Base-by-base conservation (phyloP, 1,140 invertebrate genomes). In the Lethrus apterus region DNA sequence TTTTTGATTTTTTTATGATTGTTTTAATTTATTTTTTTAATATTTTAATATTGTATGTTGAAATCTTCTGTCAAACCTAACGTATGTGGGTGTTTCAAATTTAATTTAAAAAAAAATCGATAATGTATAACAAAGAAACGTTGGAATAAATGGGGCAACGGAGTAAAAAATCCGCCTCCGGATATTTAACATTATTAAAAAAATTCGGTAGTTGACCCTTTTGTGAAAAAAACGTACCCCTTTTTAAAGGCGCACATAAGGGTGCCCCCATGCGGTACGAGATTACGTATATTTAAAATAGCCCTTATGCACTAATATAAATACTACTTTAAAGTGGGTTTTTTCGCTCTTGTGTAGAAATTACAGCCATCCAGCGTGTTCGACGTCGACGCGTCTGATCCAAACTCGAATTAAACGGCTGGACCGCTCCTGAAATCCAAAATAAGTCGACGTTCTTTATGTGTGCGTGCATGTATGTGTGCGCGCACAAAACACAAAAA, bases 211-310 rank as follows among this genome's bases (percentile, higher is more conserved):
- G 31, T 32, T 44, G 21, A 45, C 44, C 49, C 49, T 51, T 51
- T 43, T 18, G n/a, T n/a, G n/a, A n/a, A n/a, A n/a, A n/a, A n/a
- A n/a, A n/a, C n/a, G n/a, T n/a, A n/a, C n/a, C n/a, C n/a, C n/a
- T n/a, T n/a, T n/a, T n/a, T n/a, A n/a, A n/a, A n/a, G n/a, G n/a
- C n/a, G n/a, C n/a, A n/a, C n/a, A n/a, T n/a, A 44, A 44, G 31
- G 49, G 49, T 35, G 38, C 49, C 49, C 48, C 49, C 35, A 51
- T 51, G 20, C n/a, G 9, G 43, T 44, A 33, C 41, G 31, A 42
- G 46, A 43, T 48, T 43, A 43, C 46, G 46, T 48, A 46, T 44
- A 44, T 51, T 51, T 51, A 51, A 51, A 51, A 47, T 46, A 51
- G 44, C 45, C 49, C 49, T 51, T 47, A 21, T 51, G 42, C 40